Percentiles rank a stretch among this genome's conserved stretches.
Evolutionary conservation across 2,888 invertebrate species (phyloP).

Genomic region (Chrysina gloriosa): DNA sequence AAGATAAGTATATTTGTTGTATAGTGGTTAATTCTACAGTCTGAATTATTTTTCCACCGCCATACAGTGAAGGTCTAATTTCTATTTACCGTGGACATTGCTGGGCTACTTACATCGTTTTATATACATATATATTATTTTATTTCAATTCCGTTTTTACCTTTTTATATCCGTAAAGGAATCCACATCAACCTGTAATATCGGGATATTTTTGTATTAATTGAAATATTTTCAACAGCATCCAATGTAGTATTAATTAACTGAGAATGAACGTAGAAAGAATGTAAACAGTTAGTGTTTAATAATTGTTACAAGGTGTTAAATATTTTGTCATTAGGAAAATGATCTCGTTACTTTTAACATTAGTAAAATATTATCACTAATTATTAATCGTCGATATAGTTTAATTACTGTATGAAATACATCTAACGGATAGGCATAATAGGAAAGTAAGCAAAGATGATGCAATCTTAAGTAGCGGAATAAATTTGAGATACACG

Average conservation of each 20-base stretch:
- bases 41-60: neutral
- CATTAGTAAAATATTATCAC: slow-evolving; percentile 50
- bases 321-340: slow-evolving; percentile 54
- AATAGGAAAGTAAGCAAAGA: neutral
- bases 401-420: slow-evolving; percentile 35
- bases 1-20: neutral
- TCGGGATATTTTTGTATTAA: neutral
- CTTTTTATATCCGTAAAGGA: neutral
- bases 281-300: slow-evolving; percentile 22
- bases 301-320: slow-evolving; percentile 43
- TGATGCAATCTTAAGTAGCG: neutral
- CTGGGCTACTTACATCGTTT: too few relatives aligned
- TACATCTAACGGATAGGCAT: slow-evolving; percentile 15
- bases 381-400: slow-evolving; percentile 42
- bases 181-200: neutral
- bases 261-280: slow-evolving; percentile 6
- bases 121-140: neutral
- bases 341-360: slow-evolving; percentile 60
- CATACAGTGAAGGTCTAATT: too few relatives aligned
- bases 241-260: slow-evolving; percentile 32
- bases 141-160: neutral
- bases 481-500: too few relatives aligned
- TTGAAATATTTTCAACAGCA: slow-evolving; percentile 24
- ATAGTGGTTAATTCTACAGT: neutral
- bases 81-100: too few relatives aligned